Conservation (phyloP, 2,797 vertebrate species). For the Sebastes nivosus region DNA sequence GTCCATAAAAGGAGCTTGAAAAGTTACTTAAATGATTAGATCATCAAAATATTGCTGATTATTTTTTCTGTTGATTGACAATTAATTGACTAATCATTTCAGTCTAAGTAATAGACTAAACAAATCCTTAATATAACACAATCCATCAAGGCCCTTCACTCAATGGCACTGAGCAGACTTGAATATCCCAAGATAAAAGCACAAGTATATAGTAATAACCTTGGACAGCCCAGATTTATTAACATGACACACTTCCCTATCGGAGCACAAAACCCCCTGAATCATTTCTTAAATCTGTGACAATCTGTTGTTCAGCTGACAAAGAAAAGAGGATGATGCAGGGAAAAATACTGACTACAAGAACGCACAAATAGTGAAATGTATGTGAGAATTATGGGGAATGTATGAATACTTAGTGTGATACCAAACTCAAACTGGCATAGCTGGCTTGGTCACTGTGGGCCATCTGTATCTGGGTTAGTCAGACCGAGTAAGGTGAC, state of each 20-base stretch:
- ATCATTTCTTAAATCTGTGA: background rate
- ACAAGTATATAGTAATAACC: background rate
- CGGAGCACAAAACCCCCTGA: background rate
- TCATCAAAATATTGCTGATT: background rate
- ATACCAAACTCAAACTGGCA: background rate
- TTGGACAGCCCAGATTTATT: background rate
- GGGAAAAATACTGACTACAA: background rate
- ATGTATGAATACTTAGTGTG: background rate
- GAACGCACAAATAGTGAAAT: background rate
- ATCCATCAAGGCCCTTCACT: too few species aligned
- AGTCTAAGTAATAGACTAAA: background rate
- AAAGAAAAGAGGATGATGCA: background rate
- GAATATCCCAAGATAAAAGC: background rate
- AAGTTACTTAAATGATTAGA: background rate
- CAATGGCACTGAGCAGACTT: background rate
- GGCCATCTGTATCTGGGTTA: constrained; percentile 11
- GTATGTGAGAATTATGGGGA: background rate
- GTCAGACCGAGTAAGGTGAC: background rate
- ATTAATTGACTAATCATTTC: background rate
- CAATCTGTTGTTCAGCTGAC: background rate
- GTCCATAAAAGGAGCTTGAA: background rate
- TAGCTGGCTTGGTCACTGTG: background rate
- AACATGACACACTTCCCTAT: background rate
- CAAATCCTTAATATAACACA: too few species aligned
- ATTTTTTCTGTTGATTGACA: background rate